Conservation (phyloP, 1,140 invertebrate species). For the Polyergus mexicanus region DNA sequence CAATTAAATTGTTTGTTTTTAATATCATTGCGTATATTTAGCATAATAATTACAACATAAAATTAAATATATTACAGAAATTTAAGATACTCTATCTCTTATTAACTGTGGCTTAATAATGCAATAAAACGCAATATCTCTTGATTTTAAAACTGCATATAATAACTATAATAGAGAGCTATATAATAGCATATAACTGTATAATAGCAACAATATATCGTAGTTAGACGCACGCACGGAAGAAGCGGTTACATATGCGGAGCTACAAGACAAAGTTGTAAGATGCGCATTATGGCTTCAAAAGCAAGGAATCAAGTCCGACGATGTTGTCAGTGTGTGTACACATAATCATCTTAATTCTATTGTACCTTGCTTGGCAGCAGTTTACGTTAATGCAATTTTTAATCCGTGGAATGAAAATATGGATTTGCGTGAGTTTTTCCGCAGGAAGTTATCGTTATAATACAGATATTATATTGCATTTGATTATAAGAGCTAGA, state of each 20-base stretch:
- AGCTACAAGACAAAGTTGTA: conserved; percentile 81
- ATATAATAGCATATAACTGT: too few species aligned
- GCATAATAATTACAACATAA: too few species aligned
- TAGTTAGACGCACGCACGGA: conserved; percentile 86
- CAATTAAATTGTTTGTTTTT: too few species aligned
- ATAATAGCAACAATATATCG: too few species aligned
- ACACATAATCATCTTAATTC: conserved; percentile 83
- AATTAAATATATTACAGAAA: too few species aligned
- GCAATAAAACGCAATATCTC: not conserved
- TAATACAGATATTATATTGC: not conserved
- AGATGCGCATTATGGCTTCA: conserved; percentile 83
- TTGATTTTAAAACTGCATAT: too few species aligned
- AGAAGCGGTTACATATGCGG: conserved; percentile 81
- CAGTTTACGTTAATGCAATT: conserved; percentile 81
- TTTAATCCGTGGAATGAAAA: conserved; percentile 68
- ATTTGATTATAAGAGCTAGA: too few species aligned
- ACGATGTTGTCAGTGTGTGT: conserved; percentile 83
- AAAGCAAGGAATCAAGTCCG: conserved; percentile 80
- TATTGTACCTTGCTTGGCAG: conserved; percentile 84
- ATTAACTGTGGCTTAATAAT: not conserved
- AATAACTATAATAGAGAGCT: too few species aligned
- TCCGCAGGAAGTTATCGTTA: not conserved
- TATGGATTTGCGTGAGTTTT: conserved; percentile 63
- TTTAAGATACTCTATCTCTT: too few species aligned
- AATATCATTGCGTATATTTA: too few species aligned